A percentile compares a stretch with the other conserved stretches of the same genome.
Conservation (phyloP, 2,888 invertebrate species). For the Nephrotoma guestfalica region DNA sequence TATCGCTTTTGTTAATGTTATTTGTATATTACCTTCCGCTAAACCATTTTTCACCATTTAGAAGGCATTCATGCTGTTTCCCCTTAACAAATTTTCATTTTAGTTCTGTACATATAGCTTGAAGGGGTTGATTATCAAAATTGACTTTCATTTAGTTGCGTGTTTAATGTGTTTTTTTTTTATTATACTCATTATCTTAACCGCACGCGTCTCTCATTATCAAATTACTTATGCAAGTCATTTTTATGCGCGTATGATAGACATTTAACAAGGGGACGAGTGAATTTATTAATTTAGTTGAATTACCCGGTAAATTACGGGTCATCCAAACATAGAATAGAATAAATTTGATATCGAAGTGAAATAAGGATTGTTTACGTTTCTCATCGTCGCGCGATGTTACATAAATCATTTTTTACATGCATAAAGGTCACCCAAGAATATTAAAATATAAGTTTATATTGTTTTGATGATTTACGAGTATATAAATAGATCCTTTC, state of each 20-base stretch:
- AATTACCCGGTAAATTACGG: background rate
- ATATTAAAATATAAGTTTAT: background rate
- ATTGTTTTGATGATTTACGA: background rate
- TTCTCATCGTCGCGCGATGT: background rate
- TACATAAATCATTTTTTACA: background rate
- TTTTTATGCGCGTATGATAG: background rate
- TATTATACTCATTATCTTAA: background rate
- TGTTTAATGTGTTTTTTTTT: background rate
- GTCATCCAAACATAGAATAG: background rate
- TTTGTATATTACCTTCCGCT: background rate
- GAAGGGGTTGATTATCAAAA: background rate
- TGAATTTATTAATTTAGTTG: background rate
- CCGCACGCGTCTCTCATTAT: constrained; percentile 3
- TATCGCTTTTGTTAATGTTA: background rate
- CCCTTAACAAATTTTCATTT: background rate
- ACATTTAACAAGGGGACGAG: background rate
- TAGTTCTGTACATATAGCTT: background rate
- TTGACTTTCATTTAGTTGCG: background rate
- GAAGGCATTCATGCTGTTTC: background rate
- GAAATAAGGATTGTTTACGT: background rate
- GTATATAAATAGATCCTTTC: background rate
- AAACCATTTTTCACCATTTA: background rate
- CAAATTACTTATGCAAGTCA: constrained; percentile 4
- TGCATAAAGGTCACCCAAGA: background rate
- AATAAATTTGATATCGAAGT: background rate